These are phyloP conservation scores for Metacarcinus magister DNA, from an alignment of 2,888 invertebrate genomes.

Conservation along the genomic window DNA sequence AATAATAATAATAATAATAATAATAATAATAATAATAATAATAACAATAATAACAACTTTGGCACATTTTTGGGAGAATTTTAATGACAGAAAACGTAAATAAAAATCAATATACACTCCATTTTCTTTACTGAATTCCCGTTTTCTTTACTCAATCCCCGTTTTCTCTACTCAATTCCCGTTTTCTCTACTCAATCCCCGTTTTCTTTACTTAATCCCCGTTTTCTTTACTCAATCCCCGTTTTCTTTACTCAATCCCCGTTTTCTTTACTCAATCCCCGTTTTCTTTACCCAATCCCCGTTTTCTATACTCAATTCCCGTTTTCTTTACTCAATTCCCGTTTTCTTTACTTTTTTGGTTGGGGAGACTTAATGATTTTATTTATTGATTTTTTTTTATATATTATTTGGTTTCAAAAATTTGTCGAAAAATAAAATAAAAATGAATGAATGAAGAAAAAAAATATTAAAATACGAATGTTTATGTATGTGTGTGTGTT, in stretches of 20 bases:
- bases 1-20: no score
- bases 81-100: neutral
- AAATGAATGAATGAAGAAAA: neutral
- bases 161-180: no score
- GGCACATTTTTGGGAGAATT: neutral
- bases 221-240: neutral
- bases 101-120: neutral
- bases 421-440: neutral
- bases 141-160: no score
- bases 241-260: no score
- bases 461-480: neutral
- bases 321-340: no score
- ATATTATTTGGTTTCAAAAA: neutral
- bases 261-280: no score
- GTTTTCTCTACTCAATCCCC: no score
- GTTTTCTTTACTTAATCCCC: no score
- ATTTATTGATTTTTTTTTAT: neutral
- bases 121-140: no score
- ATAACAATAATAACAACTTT: no score
- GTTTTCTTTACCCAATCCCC: neutral
- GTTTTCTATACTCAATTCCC: no score
- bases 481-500: neutral
- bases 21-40: no score
- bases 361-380: neutral
- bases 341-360: neutral